Conservation (phyloP, 2,113 vertebrate genomes). For the Halichoeres trimaculatus region DNA sequence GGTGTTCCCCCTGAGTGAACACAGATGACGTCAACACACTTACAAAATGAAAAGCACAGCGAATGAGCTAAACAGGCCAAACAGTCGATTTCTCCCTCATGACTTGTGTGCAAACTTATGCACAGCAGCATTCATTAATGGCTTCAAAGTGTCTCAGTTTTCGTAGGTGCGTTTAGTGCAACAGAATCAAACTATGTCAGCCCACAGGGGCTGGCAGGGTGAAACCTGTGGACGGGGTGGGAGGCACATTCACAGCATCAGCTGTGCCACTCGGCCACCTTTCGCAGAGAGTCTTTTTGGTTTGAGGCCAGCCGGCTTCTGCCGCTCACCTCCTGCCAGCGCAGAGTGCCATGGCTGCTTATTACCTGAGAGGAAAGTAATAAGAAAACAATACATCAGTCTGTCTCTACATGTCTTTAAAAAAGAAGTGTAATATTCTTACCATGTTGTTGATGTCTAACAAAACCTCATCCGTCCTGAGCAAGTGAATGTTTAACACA, state of each 20-base stretch:
- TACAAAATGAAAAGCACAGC: not conserved
- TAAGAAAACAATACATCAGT: no score
- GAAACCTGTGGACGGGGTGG: not conserved
- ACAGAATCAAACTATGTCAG: not conserved
- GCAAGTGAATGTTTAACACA: conserved; percentile 87
- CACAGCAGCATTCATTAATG: conserved; percentile 20
- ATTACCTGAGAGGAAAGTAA: conserved; percentile 49
- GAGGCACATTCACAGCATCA: conserved; percentile 27
- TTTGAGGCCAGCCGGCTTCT: conserved; percentile 78
- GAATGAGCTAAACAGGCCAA: not conserved
- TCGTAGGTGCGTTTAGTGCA: conserved; percentile 27
- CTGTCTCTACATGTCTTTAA: not conserved
- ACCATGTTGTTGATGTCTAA: conserved; percentile 80
- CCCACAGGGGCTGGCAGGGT: not conserved
- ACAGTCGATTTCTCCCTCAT: not conserved
- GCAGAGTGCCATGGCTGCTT: conserved; percentile 65
- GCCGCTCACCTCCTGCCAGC: conserved; percentile 88
- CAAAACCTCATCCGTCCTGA: conserved; percentile 71
- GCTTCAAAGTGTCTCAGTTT: conserved; percentile 14
- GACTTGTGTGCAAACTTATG: conserved; percentile 4
- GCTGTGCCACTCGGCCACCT: conserved; percentile 74
- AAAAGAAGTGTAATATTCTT: not conserved
- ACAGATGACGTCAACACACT: not conserved
- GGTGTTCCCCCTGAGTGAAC: not conserved
- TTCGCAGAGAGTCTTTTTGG: conserved; percentile 86